A percentile compares a stretch with the other conserved stretches of the same genome.
Conservation (phyloP, 1,140 invertebrate genomes). For the Drosophila cardini region DNA sequence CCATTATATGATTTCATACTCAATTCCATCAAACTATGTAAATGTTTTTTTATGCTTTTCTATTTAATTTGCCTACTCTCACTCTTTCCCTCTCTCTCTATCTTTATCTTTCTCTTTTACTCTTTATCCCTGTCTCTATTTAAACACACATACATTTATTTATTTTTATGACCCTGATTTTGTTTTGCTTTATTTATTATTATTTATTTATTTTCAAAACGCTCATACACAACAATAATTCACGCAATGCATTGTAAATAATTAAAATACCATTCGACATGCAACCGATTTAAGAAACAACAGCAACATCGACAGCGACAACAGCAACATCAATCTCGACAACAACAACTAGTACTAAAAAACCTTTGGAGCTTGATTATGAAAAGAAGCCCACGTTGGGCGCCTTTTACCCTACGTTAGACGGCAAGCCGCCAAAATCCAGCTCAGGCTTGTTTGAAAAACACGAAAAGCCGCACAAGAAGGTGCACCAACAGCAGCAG, state of each 20-base stretch:
- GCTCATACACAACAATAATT: constrained; percentile 65
- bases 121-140: constrained; percentile 34
- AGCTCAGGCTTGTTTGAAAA: constrained; percentile 66
- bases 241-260: constrained; percentile 82
- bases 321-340: constrained; percentile 32
- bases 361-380: constrained; percentile 51
- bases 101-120: constrained; percentile 23
- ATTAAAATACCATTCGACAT: constrained; percentile 75
- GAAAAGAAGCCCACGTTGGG: constrained; percentile 63
- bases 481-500: constrained; percentile 62
- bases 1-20: constrained; percentile 30
- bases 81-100: constrained; percentile 11
- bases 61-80: constrained; percentile 31
- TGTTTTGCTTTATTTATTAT: constrained; percentile 25
- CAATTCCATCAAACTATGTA: constrained; percentile 6
- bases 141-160: background rate
- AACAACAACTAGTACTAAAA: constrained; percentile 30
- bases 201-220: constrained; percentile 66
- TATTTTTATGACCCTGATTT: constrained; percentile 59
- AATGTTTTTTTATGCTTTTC: constrained; percentile 48
- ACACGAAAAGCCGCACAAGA: constrained; percentile 70
- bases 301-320: constrained; percentile 61
- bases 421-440: constrained; percentile 80
- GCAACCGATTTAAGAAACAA: constrained; percentile 75
- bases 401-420: constrained; percentile 82